A percentile compares a stretch with the other conserved stretches of the same genome.
phyloP scores from a whole-genome alignment of 1,140 invertebrate genomes.

The Pteromalus puparum region DNA sequence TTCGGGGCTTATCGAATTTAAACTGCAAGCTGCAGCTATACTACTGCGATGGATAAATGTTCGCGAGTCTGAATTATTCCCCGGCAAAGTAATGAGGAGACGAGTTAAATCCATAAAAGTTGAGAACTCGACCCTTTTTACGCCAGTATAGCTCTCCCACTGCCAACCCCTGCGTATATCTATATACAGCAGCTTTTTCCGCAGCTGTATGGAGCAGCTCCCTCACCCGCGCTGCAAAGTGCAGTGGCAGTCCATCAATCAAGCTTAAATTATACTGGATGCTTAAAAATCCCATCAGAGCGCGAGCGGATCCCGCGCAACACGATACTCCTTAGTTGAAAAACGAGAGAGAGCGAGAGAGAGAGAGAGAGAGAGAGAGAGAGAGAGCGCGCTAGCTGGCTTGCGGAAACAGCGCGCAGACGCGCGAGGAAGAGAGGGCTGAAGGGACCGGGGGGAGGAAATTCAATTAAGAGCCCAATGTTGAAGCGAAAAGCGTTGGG shows the following conservation, averaged over 20 bases:
- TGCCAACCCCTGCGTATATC: too few species aligned
- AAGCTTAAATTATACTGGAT: slow-evolving; percentile 42
- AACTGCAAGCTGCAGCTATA: neutral
- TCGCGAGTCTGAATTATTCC: slow-evolving; percentile 16
- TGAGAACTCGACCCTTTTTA: too few species aligned
- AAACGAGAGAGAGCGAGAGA: too few species aligned
- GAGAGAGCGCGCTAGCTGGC: too few species aligned
- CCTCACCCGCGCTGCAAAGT: neutral
- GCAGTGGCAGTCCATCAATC: slow-evolving; percentile 35
- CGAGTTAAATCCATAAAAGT: slow-evolving; percentile 18
- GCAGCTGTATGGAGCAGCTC: neutral
- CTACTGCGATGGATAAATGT: slow-evolving; percentile 11
- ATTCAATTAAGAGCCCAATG: slow-evolving; percentile 50
- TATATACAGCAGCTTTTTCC: neutral
- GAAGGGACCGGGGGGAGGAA: neutral
- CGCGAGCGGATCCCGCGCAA: slow-evolving; percentile 25
- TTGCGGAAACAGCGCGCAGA: slow-evolving; percentile 8
- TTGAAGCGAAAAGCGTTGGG: slow-evolving; percentile 43
- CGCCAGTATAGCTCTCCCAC: too few species aligned
- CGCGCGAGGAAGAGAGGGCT: slow-evolving; percentile 15
- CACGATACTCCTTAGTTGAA: slow-evolving; percentile 43
- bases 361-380: too few species aligned
- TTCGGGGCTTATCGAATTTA: slow-evolving; percentile 44
- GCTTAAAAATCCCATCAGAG: slow-evolving; percentile 45
- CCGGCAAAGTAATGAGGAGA: neutral